Evolutionary conservation across 2,113 vertebrate genomes (phyloP), one percentile per base, ranked within the genome.

Genomic region (Trogon surrucura): DNA sequence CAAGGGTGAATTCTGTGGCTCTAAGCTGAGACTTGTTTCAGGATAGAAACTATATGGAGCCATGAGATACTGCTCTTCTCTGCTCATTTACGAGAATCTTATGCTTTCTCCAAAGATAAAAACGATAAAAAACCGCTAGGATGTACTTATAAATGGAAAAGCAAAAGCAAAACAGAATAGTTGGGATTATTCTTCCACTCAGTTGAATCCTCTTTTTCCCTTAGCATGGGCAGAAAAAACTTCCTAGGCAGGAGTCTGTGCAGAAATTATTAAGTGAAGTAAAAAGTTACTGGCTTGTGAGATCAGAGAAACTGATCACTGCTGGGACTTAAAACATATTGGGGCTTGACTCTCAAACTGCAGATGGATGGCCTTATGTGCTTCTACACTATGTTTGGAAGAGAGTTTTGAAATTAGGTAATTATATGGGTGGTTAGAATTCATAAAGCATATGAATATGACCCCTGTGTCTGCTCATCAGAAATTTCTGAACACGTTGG

Each of bases 361-460:
- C 62, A 92, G 60, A 91, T 38, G 54, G 64, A 57, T 77, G 54
- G 62, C 77, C 51, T 84, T 85, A 10, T 26, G 21, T 47, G 15
- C 51, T 88, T 89, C 65, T 77, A 8, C 41, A 13, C 45, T 34
- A 8, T 27, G 19, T 87, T 67, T 82, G 51, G 54, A 82, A 89
- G 57, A 86, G 79, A 80, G 58, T 73, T 89, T 64, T 71, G 85
- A 89, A 94, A 75, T 70, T 26, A 72, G 54, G 70, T 95, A 94
- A 93, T 71, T 89, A 72, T 34, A 92, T 61, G 30, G 47, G 12
- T 85, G 19, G 61, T 88, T 89, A 88, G 72, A 95, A 97, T 91
- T 79, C 93, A 88, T 62, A 81, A 91, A 67, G 21, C 44, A 54
- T 60, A 66, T 51, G 80, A 88, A 96, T 97, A 91, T 83, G 50